Evolutionary conservation across 2,113 vertebrate genomes (phyloP).

Genomic region (Sminthopsis crassicaudata): DNA sequence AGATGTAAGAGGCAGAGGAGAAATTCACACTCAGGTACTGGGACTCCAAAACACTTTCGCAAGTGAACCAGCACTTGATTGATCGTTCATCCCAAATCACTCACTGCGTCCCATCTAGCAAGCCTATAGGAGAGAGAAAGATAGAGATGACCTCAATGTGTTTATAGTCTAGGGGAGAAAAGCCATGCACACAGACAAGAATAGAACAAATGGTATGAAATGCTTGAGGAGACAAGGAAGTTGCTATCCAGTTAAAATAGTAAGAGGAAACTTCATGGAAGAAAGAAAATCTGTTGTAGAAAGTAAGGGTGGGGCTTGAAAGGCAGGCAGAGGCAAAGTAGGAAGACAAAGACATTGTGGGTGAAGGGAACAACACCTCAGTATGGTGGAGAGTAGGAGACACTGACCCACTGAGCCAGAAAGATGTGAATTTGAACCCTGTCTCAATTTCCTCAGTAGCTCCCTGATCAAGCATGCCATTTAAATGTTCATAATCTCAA

Average conservation of each 20-base stretch:
- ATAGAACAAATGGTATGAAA: not conserved
- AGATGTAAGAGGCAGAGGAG: not conserved
- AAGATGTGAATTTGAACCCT: too few relatives aligned
- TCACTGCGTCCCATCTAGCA: not conserved
- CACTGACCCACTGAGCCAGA: too few relatives aligned
- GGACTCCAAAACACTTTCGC: not conserved
- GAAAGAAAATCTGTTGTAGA: not conserved
- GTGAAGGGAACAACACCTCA: too few relatives aligned
- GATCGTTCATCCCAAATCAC: not conserved
- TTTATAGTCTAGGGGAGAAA: not conserved
- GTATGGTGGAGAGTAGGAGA: too few relatives aligned
- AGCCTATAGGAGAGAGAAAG: not conserved
- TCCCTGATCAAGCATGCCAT: too few relatives aligned
- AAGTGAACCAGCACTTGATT: not conserved
- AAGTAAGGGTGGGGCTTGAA: not conserved
- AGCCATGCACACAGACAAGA: not conserved
- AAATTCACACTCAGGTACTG: conserved; percentile 19
- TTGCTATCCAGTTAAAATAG: not conserved
- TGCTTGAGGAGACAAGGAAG: not conserved
- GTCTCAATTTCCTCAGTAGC: too few relatives aligned
- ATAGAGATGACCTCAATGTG: not conserved
- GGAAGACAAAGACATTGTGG: too few relatives aligned
- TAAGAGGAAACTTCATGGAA: not conserved
- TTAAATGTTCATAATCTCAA: too few relatives aligned
- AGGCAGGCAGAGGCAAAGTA: not conserved